These are phyloP conservation scores for Pomatorhinus ruficollis DNA, from an alignment of 2,113 vertebrate genomes.

Conservation along the genomic window DNA sequence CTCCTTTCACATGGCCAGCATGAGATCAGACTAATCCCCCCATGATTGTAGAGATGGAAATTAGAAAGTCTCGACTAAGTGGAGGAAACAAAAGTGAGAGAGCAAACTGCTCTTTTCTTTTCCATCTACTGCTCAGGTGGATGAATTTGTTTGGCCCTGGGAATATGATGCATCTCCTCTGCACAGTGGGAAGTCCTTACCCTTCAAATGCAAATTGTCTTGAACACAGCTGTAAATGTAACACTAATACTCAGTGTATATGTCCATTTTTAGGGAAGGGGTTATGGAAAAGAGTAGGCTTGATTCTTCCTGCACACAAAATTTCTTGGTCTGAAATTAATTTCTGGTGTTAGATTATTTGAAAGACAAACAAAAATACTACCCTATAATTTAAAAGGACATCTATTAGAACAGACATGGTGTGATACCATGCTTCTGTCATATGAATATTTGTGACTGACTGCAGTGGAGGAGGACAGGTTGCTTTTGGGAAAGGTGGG, in stretches of 20 bases:
- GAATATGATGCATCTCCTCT: background rate
- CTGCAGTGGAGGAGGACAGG: fast-evolving
- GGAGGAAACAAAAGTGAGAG: background rate
- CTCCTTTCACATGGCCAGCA: background rate
- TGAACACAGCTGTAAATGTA: background rate
- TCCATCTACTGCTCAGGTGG: background rate
- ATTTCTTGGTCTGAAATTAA: background rate
- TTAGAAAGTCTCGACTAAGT: background rate
- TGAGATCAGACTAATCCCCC: background rate
- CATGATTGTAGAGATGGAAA: background rate
- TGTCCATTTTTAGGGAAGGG: background rate
- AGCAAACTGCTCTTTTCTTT: background rate
- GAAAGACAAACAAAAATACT: background rate
- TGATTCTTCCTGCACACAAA: background rate
- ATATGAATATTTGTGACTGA: background rate
- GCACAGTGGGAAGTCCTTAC: background rate
- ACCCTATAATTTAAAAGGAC: background rate
- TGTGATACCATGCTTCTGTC: background rate
- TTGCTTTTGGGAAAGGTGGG: background rate
- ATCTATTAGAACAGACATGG: background rate
- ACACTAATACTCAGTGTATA: background rate
- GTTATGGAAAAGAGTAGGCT: background rate
- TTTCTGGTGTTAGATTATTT: background rate
- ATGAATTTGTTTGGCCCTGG: background rate
- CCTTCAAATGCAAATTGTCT: background rate